These are phyloP conservation scores for Centropristis striata DNA, from an alignment of 2,113 vertebrate species.

Conservation along the genomic window DNA sequence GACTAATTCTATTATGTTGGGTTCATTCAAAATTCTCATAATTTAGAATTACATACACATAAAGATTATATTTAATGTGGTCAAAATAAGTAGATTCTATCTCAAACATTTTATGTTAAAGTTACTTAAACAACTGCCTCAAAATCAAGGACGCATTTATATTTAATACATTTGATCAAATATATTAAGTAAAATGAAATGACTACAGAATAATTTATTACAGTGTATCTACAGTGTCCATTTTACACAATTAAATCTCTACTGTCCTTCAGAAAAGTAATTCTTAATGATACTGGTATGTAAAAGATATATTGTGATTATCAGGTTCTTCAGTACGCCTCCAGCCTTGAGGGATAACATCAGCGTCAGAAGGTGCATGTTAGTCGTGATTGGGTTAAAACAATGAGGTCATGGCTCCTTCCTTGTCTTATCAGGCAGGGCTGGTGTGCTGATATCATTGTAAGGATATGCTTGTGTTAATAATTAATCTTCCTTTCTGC, in stretches of 20 bases:
- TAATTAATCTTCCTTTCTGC: slow-evolving; percentile 67
- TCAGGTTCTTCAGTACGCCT: not conserved
- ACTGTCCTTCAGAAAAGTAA: not conserved
- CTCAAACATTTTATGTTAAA: no score
- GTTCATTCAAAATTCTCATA: no score
- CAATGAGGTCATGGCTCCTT: slow-evolving; percentile 52
- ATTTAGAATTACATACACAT: no score
- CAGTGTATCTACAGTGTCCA: no score
- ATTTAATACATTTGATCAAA: no score
- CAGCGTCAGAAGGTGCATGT: not conserved
- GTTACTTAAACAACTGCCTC: no score
- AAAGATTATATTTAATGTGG: no score
- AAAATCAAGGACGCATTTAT: no score
- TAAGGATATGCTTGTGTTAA: slow-evolving; percentile 66
- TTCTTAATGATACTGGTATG: not conserved
- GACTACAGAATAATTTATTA: no score
- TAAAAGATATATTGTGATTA: not conserved
- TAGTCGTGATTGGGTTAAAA: slow-evolving; percentile 28
- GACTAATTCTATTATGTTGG: no score
- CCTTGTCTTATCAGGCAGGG: slow-evolving; percentile 29
- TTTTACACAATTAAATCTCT: not conserved
- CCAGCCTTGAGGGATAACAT: not conserved
- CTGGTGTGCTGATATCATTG: slow-evolving; percentile 47
- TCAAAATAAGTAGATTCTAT: no score
- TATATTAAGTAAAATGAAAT: no score